Conservation (phyloP, 2,888 invertebrate species). For the Chydorus sphaericus region DNA sequence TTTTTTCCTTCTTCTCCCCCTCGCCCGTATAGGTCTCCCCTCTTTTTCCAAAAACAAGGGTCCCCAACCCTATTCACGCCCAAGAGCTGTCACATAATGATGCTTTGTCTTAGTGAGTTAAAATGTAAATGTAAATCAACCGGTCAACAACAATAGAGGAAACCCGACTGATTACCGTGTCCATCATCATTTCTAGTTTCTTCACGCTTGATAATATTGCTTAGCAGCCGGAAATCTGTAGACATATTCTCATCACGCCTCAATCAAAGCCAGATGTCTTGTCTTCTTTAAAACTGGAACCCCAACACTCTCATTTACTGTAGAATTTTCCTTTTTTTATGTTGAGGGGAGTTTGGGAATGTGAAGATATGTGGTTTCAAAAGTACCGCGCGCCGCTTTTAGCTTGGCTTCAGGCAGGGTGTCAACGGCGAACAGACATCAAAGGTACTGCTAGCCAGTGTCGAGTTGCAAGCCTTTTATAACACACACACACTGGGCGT, state of each 20-base stretch:
- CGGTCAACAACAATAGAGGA: too few relatives aligned
- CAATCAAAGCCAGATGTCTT: constrained; percentile 2
- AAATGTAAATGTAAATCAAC: too few relatives aligned
- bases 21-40: not conserved
- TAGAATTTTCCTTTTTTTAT: too few relatives aligned
- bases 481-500: not conserved
- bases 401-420: constrained; percentile 1
- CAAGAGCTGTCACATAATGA: not conserved
- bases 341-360: too few relatives aligned
- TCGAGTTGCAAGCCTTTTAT: not conserved
- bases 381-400: constrained; percentile 2
- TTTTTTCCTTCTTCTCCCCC: not conserved
- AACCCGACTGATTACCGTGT: not conserved
- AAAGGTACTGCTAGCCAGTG: not conserved
- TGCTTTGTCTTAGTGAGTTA: constrained; percentile 4
- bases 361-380: not conserved
- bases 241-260: too few relatives aligned
- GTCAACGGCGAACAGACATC: too few relatives aligned
- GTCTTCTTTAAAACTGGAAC: not conserved
- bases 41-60: not conserved
- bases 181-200: not conserved
- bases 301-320: not conserved
- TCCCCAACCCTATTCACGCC: not conserved
- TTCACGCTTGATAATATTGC: too few relatives aligned
- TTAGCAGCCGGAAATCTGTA: too few relatives aligned